Evolutionary conservation across 2,888 invertebrate species (phyloP).

Genomic region (Ganaspis brasiliensis): DNA sequence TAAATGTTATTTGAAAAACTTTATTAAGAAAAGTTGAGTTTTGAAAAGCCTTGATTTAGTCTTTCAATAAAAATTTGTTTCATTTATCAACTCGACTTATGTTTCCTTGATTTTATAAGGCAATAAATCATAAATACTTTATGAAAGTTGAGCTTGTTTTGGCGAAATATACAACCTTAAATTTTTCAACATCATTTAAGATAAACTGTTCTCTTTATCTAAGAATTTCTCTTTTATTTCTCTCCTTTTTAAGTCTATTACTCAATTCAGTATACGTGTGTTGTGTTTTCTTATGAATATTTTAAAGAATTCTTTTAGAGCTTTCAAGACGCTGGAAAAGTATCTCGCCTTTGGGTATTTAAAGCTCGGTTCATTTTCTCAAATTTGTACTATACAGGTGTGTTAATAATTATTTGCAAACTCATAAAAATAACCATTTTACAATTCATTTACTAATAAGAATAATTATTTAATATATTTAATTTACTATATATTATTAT

Average conservation of each 20-base stretch:
- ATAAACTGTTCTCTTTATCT: conserved; percentile 2
- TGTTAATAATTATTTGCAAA: neutral
- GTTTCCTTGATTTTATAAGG: no score
- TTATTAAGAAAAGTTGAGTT: no score
- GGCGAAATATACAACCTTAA: neutral
- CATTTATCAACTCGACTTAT: no score
- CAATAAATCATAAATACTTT: neutral
- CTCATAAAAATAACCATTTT: no score
- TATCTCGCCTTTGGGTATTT: neutral
- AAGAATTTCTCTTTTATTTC: neutral
- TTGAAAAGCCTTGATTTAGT: no score
- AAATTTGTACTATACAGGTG: neutral
- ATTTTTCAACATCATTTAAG: conserved; percentile 5
- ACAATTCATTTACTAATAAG: no score
- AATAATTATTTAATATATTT: no score
- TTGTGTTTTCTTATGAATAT: conserved; percentile 26
- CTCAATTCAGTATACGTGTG: neutral
- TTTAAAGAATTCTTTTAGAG: conserved; percentile 8
- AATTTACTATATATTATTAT: no score
- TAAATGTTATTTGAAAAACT: no score
- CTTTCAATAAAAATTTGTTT: no score
- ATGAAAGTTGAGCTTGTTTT: neutral
- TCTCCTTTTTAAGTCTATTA: neutral
- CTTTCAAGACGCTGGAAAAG: neutral
- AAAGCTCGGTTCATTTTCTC: conserved; percentile 8